Evolutionary conservation across 2,113 vertebrate genomes (phyloP).

Genomic region (Typhlomys cinereus): DNA sequence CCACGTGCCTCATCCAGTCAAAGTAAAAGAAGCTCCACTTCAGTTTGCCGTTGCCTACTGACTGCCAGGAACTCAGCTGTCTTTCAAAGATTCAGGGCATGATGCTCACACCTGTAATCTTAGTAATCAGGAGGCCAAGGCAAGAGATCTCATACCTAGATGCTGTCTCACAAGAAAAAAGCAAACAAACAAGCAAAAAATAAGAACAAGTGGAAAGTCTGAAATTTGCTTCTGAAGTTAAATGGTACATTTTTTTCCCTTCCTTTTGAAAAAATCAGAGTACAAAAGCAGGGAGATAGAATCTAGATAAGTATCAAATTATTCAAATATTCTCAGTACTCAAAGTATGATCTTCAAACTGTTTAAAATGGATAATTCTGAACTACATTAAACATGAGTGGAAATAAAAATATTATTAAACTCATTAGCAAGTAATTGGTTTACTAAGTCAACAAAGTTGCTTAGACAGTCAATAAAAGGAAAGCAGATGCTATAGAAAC

Average conservation of each 20-base stretch:
- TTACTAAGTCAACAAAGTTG: background rate
- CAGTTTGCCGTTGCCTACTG: conserved; percentile 44
- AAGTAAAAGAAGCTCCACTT: conserved; percentile 45
- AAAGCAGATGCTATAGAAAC: conserved; percentile 1
- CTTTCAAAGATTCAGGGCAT: conserved; percentile 8
- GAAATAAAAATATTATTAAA: conserved; percentile 32
- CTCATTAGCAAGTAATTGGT: background rate
- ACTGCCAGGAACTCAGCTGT: conserved; percentile 30
- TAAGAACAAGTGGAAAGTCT: no score
- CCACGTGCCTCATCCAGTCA: background rate
- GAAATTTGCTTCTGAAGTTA: background rate
- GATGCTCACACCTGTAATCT: background rate
- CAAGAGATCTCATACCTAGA: background rate
- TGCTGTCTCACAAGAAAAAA: background rate
- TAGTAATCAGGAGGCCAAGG: background rate
- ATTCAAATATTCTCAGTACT: no score
- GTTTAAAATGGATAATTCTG: background rate
- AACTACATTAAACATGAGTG: background rate
- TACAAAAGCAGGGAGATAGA: background rate
- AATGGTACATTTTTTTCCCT: background rate
- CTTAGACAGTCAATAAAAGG: background rate
- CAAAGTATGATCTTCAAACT: background rate
- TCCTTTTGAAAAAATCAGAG: background rate
- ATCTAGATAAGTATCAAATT: no score
- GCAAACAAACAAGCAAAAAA: background rate